A percentile compares a stretch with the other conserved stretches of the same genome.
These are phyloP conservation scores for Rhodinocichla rosea DNA, from an alignment of 2,113 vertebrate genomes.

Conservation along the genomic window DNA sequence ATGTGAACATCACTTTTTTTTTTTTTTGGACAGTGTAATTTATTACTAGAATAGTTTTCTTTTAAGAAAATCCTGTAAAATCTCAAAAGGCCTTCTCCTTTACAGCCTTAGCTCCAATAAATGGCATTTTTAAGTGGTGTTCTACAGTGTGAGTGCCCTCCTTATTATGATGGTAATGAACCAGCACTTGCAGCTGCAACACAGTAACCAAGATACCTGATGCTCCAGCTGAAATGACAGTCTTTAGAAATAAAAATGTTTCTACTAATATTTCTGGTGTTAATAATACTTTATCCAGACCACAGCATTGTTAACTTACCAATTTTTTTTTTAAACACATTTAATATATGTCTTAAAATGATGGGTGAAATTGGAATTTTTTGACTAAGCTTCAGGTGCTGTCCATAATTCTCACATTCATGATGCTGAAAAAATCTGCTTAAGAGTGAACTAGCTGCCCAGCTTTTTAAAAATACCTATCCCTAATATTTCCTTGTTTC, in stretches of 20 bases:
- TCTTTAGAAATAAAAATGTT: background rate
- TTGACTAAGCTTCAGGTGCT: background rate
- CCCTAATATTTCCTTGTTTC: background rate
- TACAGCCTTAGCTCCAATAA: background rate
- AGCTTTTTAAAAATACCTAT: background rate
- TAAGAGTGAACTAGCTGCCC: background rate
- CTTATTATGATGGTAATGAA: background rate
- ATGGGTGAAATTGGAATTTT: background rate
- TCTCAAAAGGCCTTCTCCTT: background rate
- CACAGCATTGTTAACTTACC: background rate
- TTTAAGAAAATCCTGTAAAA: background rate
- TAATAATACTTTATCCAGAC: background rate
- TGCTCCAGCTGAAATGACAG: background rate
- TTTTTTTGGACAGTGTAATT: background rate
- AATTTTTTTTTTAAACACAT: background rate
- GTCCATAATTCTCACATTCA: background rate
- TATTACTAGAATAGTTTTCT: background rate
- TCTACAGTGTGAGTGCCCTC: background rate
- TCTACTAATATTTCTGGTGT: background rate
- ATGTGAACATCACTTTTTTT: background rate
- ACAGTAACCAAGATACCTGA: background rate
- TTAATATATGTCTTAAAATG: background rate
- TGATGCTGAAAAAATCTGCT: background rate
- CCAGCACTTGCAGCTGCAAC: background rate
- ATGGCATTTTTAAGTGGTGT: background rate